A percentile compares a stretch with the other conserved stretches of the same genome.
phyloP scores from a whole-genome alignment of 2,797 vertebrate genomes.

The Lepilemur ruficaudatus region DNA sequence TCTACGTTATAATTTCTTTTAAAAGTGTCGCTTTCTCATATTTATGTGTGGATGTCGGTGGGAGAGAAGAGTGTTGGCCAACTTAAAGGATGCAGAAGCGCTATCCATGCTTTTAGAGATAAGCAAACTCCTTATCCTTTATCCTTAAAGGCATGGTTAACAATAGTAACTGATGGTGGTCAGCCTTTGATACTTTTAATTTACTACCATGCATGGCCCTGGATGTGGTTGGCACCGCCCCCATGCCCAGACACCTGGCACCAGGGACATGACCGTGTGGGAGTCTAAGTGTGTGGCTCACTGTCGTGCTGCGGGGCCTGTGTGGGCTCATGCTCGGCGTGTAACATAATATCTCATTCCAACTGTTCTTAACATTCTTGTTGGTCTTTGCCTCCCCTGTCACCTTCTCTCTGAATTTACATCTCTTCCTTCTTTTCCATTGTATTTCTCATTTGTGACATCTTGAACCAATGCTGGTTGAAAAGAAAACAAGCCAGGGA shows the following conservation, averaged over 20 bases:
- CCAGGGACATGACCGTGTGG: neutral
- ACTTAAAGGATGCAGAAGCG: neutral
- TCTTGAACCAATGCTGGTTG: neutral
- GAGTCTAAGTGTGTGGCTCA: neutral
- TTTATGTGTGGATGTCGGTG: neutral
- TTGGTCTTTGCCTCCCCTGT: neutral
- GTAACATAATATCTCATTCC: neutral
- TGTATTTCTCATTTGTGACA: neutral
- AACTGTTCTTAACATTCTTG: neutral
- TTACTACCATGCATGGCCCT: neutral
- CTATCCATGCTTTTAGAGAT: neutral
- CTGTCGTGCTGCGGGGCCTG: neutral
- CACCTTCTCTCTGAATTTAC: neutral
- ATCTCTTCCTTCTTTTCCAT: neutral
- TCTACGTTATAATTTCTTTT: neutral
- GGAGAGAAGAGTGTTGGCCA: neutral
- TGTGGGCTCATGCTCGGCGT: neutral
- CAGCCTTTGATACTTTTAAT: neutral
- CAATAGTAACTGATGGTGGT: neutral
- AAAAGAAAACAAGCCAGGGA: neutral
- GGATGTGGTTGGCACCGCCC: neutral
- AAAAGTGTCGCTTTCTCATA: neutral
- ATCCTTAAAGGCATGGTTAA: neutral
- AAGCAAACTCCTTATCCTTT: neutral
- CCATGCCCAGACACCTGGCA: neutral